phyloP scores from a whole-genome alignment of 2,888 invertebrate species.

The Eulithis prunata region DNA sequence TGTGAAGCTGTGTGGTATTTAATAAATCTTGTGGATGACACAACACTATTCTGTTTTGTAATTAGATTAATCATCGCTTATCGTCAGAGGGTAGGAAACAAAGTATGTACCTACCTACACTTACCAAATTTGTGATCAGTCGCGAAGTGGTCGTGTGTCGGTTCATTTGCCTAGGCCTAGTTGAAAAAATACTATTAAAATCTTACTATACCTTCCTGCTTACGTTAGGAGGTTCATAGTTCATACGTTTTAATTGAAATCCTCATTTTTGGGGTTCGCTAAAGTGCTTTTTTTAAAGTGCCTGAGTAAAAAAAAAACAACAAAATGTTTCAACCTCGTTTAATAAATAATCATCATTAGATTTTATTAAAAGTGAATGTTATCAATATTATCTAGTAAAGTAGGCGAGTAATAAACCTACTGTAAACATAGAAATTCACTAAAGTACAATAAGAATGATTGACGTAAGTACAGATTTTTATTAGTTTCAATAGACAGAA shows the following conservation, averaged over 20 bases:
- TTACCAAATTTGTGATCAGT: too few relatives aligned
- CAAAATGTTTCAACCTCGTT: conserved; percentile 60
- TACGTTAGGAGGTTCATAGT: too few relatives aligned
- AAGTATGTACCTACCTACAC: too few relatives aligned
- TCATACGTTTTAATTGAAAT: too few relatives aligned
- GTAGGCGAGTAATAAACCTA: conserved; percentile 67
- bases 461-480: conserved; percentile 11
- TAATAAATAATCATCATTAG: conserved; percentile 65
- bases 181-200: too few relatives aligned
- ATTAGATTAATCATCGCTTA: too few relatives aligned
- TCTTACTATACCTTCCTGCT: too few relatives aligned
- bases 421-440: conserved; percentile 62
- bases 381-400: conserved; percentile 65
- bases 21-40: conserved; percentile 3
- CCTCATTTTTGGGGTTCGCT: too few relatives aligned
- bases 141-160: too few relatives aligned
- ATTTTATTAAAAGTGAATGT: conserved; percentile 77
- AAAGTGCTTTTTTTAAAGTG: too few relatives aligned
- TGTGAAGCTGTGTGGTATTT: conserved; percentile 11
- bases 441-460: conserved; percentile 20
- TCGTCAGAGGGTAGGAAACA: too few relatives aligned
- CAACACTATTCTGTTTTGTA: background rate
- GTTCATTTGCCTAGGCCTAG: too few relatives aligned
- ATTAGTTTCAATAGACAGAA: conserved; percentile 10
- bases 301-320: conserved; percentile 39